Percentiles rank a stretch among this genome's conserved stretches.
These are phyloP conservation scores for Lasiurus cinereus DNA, from an alignment of 2,113 vertebrate species.

Conservation along the genomic window DNA sequence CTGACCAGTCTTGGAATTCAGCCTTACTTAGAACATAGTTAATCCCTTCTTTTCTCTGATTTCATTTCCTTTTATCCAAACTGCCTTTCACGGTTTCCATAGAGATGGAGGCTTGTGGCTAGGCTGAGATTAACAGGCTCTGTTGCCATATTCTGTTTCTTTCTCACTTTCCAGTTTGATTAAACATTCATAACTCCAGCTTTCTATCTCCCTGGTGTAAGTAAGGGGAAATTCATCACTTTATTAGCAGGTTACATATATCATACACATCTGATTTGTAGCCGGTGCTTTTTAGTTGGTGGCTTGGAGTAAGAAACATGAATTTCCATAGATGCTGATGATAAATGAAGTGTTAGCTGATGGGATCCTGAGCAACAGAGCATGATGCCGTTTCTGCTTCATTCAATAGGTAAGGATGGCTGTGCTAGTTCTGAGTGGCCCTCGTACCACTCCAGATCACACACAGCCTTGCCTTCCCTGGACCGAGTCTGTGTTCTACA, in stretches of 20 bases:
- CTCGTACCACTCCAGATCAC: neutral
- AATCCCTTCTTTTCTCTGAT: neutral
- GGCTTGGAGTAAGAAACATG: neutral
- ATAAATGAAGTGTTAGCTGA: neutral
- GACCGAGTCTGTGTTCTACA: neutral
- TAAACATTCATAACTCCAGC: neutral
- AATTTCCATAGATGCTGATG: neutral
- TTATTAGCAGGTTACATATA: neutral
- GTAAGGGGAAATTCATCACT: neutral
- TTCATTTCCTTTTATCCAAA: slow-evolving; percentile 60
- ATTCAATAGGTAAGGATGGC: neutral
- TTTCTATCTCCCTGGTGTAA: neutral
- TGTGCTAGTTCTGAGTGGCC: neutral
- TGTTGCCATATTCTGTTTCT: neutral
- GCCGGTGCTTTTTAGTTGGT: neutral
- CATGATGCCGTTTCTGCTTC: neutral
- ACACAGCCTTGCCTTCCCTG: neutral
- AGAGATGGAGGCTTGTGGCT: slow-evolving; percentile 43
- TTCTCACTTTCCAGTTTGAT: slow-evolving; percentile 34
- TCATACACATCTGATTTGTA: neutral
- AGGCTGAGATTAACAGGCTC: slow-evolving; percentile 16
- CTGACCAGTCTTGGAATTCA: neutral
- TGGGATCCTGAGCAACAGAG: neutral
- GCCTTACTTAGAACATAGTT: neutral
- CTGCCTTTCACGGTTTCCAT: slow-evolving; percentile 57